Evolutionary conservation across 2,797 vertebrate species (phyloP).

Genomic region (Paratrypauchen microcephalus): DNA sequence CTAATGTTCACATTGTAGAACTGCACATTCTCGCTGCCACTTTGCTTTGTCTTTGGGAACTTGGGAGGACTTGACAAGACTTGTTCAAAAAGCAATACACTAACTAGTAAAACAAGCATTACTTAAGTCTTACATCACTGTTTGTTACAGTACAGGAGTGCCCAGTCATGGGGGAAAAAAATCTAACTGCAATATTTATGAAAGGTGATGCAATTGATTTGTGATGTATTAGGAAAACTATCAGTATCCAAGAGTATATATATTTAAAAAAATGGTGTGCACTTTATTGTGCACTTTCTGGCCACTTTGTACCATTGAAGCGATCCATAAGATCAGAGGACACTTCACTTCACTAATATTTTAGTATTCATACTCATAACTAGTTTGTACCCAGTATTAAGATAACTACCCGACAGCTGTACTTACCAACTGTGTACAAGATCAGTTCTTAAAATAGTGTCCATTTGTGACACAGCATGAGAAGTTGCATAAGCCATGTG

Average conservation of each 20-base stretch:
- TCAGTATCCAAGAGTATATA: neutral
- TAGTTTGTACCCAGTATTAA: constrained; percentile 6
- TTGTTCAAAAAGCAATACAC: neutral
- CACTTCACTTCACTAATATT: constrained; percentile 13
- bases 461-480: constrained; percentile 28
- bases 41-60: neutral
- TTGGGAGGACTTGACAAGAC: constrained; percentile 5
- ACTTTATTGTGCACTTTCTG: too few relatives aligned
- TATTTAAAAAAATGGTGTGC: too few relatives aligned
- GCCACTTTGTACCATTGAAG: too few relatives aligned
- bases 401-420: constrained; percentile 43
- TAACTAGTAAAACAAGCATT: neutral
- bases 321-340: too few relatives aligned
- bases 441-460: constrained; percentile 38
- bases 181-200: neutral
- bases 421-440: constrained; percentile 27
- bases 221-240: too few relatives aligned
- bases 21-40: constrained; percentile 2
- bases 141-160: neutral
- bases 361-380: constrained; percentile 17
- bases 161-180: too few relatives aligned
- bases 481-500: constrained; percentile 47
- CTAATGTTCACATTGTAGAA: constrained; percentile 4
- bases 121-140: neutral
- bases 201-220: too few relatives aligned